Conservation (phyloP, 2,113 vertebrate genomes). For the Epinephelus moara region DNA sequence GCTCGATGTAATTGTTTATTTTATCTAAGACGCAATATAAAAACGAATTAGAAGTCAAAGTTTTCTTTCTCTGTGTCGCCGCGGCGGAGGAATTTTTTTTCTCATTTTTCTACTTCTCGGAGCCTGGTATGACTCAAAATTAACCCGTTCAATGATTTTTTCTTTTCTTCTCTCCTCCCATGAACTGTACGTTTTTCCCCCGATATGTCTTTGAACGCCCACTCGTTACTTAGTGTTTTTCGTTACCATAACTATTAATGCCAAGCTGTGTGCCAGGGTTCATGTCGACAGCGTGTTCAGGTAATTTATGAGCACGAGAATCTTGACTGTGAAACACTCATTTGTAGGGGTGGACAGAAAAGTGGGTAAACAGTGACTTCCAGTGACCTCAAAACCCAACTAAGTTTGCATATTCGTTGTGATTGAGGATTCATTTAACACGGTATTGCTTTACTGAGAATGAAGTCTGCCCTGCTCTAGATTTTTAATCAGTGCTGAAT, state of each 20-base stretch:
- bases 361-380: neutral
- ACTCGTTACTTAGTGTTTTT: neutral
- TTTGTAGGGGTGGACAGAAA: neutral
- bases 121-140: slow-evolving; percentile 83
- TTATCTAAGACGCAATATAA: fast-evolving
- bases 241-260: neutral
- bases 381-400: neutral
- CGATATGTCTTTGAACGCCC: slow-evolving; percentile 50
- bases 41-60: slow-evolving; percentile 1
- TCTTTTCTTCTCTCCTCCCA: slow-evolving; percentile 44
- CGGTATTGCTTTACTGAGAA: neutral
- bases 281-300: slow-evolving; percentile 3
- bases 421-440: neutral
- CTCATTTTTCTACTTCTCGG: slow-evolving; percentile 81
- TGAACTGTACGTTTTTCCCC: slow-evolving; percentile 54
- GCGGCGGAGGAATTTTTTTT: slow-evolving; percentile 88
- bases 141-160: slow-evolving; percentile 80
- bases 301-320: neutral
- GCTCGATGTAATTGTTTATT: neutral
- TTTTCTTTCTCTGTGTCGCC: slow-evolving; percentile 62
- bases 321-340: neutral
- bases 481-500: neutral
- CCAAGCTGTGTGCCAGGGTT: neutral
- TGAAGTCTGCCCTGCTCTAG: neutral
- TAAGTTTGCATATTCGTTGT: neutral